Percentiles rank a stretch among this genome's conserved stretches.
Conservation (phyloP, 2,888 invertebrate genomes). For the Himalopsyche kuldschensis region DNA sequence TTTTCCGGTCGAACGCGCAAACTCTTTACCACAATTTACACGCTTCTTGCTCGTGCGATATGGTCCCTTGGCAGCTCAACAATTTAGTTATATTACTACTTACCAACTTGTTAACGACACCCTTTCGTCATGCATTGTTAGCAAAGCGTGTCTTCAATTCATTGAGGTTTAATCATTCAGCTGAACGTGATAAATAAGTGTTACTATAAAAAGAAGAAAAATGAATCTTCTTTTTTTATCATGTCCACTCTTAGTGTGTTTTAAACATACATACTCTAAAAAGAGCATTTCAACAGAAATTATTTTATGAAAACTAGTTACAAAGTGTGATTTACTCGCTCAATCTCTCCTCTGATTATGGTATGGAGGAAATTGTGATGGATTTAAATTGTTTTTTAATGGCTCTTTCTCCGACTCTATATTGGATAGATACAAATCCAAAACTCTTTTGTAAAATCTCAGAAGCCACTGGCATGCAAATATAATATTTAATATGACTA, state of each 20-base stretch:
- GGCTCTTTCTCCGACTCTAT: no score
- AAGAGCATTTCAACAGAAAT: neutral
- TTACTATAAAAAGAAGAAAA: no score
- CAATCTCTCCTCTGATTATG: no score
- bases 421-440: no score
- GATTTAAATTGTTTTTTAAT: no score
- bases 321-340: no score
- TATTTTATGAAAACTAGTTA: neutral
- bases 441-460: no score
- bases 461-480: no score
- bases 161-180: neutral
- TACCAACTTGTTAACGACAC: neutral
- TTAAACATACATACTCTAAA: neutral
- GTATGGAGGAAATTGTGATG: no score
- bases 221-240: no score
- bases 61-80: slow-evolving; percentile 4
- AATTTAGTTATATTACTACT: neutral
- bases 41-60: slow-evolving; percentile 23
- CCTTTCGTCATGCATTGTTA: slow-evolving; percentile 26
- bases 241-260: no score
- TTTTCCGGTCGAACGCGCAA: slow-evolving; percentile 20
- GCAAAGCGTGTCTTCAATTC: slow-evolving; percentile 19
- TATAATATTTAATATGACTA: no score
- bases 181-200: neutral
- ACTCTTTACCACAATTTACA: slow-evolving; percentile 20